A percentile compares a stretch with the other conserved stretches of the same genome.
Evolutionary conservation across 2,113 vertebrate species (phyloP).

Genomic region (Hippocampus mohnikei): DNA sequence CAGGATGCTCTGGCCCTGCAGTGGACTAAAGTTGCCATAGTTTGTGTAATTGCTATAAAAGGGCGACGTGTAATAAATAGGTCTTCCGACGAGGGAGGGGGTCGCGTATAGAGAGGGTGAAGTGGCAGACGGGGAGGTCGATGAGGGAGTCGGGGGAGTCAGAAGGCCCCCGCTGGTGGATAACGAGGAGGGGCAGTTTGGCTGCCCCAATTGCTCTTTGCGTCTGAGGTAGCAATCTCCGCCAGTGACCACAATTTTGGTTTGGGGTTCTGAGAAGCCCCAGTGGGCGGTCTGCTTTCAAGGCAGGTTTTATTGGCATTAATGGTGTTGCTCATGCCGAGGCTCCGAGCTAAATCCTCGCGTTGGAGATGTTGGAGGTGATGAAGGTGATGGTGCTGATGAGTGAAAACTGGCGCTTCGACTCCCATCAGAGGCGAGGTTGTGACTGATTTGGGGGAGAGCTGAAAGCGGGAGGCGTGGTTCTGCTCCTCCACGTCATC

Average conservation of each 20-base stretch:
- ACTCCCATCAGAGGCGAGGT: slow-evolving; percentile 87
- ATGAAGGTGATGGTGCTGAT: slow-evolving; percentile 70
- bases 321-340: slow-evolving; percentile 50
- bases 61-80: slow-evolving; percentile 96
- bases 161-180: slow-evolving; percentile 75
- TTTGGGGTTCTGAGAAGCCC: slow-evolving; percentile 80
- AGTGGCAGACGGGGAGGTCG: slow-evolving; percentile 77
- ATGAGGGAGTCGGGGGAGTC: slow-evolving; percentile 76
- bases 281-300: slow-evolving; percentile 74
- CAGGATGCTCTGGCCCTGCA: slow-evolving; percentile 93
- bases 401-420: slow-evolving; percentile 81
- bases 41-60: slow-evolving; percentile 98
- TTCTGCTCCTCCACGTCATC: slow-evolving; percentile 70
- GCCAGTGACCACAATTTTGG: slow-evolving; percentile 97
- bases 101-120: slow-evolving; percentile 82
- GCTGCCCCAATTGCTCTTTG: slow-evolving; percentile 79
- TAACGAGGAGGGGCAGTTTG: slow-evolving; percentile 72
- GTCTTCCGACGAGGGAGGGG: slow-evolving; percentile 90
- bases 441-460: slow-evolving; percentile 79
- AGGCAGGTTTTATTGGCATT: slow-evolving; percentile 76
- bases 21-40: slow-evolving; percentile 94
- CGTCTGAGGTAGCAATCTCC: slow-evolving; percentile 97
- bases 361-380: slow-evolving; percentile 54
- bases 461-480: slow-evolving; percentile 70
- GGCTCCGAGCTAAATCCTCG: slow-evolving; percentile 69